A percentile compares a stretch with the other conserved stretches of the same genome.
These are phyloP conservation scores for Xylota sylvarum DNA, from an alignment of 2,888 invertebrate genomes.

Conservation along the genomic window DNA sequence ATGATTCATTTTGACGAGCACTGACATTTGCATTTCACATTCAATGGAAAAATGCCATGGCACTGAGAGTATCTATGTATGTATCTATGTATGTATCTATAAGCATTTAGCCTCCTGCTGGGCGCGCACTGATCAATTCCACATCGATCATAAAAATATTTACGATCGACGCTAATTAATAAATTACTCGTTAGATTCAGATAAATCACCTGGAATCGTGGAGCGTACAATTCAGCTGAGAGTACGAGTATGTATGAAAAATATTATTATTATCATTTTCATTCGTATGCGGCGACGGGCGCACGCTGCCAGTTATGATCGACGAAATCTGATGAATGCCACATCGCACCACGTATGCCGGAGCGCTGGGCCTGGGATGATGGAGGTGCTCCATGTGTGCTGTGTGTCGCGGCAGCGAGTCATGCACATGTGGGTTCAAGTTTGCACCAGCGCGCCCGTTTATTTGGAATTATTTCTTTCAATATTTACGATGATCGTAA, in stretches of 20 bases:
- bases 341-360: constrained; percentile 50
- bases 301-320: constrained; percentile 70
- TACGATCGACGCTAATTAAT: constrained; percentile 71
- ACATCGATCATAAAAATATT: constrained; percentile 70
- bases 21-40: constrained; percentile 23
- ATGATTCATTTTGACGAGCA: background rate
- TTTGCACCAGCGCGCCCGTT: constrained; percentile 59
- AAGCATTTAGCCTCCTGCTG: constrained; percentile 2
- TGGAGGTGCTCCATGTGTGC: constrained; percentile 54
- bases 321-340: constrained; percentile 71
- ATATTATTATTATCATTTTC: constrained; percentile 49
- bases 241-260: constrained; percentile 45
- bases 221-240: constrained; percentile 46
- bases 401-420: background rate
- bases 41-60: background rate
- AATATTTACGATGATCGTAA: constrained; percentile 76
- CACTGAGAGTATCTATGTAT: background rate
- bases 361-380: constrained; percentile 57
- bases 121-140: constrained; percentile 32
- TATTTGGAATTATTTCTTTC: constrained; percentile 73
- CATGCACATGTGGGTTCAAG: constrained; percentile 56
- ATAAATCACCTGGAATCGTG: constrained; percentile 63
- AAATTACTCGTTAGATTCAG: constrained; percentile 70
- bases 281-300: constrained; percentile 10
- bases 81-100: background rate